These are phyloP conservation scores for Sterna hirundo DNA, from an alignment of 2,113 vertebrate genomes.

Conservation along the genomic window DNA sequence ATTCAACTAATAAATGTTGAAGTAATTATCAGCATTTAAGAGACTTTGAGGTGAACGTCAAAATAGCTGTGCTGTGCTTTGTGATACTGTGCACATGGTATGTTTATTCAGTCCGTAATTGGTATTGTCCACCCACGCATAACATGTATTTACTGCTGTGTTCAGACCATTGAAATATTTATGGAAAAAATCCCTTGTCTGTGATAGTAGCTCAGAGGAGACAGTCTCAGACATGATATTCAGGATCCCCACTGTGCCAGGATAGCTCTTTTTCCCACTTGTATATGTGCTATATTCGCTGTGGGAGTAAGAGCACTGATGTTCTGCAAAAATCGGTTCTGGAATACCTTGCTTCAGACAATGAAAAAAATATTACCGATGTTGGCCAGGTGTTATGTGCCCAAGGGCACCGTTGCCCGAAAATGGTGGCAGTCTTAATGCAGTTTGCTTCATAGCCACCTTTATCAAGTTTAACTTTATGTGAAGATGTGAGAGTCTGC, in stretches of 20 bases:
- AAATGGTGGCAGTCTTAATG: not conserved
- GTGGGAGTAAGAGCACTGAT: not conserved
- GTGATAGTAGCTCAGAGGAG: not conserved
- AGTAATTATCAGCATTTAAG: slow-evolving; percentile 47
- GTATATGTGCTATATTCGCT: not conserved
- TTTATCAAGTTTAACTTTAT: not conserved
- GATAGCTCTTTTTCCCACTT: not conserved
- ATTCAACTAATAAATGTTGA: slow-evolving; percentile 27
- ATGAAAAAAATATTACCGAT: not conserved
- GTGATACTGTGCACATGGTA: slow-evolving; percentile 52
- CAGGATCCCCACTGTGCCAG: not conserved
- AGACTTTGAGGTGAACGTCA: slow-evolving; percentile 59
- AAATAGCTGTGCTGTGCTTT: slow-evolving; percentile 65
- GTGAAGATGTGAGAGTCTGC: not conserved
- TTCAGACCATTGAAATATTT: slow-evolving; percentile 30
- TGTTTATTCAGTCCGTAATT: slow-evolving; percentile 63
- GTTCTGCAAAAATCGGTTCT: not conserved
- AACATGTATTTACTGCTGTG: slow-evolving; percentile 48
- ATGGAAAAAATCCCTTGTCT: not conserved
- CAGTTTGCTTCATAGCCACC: not conserved
- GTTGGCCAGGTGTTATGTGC: not conserved
- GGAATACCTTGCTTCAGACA: not conserved
- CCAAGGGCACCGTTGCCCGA: not conserved
- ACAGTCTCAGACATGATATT: not conserved
- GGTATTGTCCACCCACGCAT: slow-evolving; percentile 24